These are phyloP conservation scores for Cirrhinus molitorella DNA, from an alignment of 2,797 vertebrate genomes.

Conservation along the genomic window DNA sequence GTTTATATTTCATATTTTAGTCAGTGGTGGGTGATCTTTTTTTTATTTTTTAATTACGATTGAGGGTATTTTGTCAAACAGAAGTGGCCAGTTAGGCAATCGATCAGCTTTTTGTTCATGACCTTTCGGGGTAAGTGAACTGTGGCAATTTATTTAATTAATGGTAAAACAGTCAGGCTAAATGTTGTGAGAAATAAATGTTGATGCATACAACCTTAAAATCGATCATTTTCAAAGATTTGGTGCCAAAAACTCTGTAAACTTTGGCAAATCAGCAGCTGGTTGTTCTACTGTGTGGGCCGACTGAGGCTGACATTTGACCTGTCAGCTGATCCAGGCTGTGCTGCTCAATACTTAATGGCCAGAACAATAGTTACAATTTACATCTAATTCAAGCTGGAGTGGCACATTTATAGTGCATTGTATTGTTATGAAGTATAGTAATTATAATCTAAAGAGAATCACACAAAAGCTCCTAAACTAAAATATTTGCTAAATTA, in stretches of 20 bases:
- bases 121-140: background rate
- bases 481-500: background rate
- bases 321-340: background rate
- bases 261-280: background rate
- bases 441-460: background rate
- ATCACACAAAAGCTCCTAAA: background rate
- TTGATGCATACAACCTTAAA: background rate
- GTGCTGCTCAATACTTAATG: background rate
- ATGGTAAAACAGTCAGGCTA: background rate
- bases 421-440: background rate
- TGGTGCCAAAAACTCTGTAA: background rate
- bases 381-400: background rate
- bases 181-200: background rate
- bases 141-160: background rate
- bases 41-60: too few relatives aligned
- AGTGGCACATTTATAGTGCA: background rate
- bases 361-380: constrained; percentile 1
- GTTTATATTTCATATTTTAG: background rate
- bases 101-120: background rate
- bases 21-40: background rate
- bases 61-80: background rate
- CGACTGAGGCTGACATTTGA: background rate
- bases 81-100: background rate
- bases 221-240: background rate
- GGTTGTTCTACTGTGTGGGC: background rate